Conservation (phyloP, 2,113 vertebrate genomes). For the Geococcyx californianus region DNA sequence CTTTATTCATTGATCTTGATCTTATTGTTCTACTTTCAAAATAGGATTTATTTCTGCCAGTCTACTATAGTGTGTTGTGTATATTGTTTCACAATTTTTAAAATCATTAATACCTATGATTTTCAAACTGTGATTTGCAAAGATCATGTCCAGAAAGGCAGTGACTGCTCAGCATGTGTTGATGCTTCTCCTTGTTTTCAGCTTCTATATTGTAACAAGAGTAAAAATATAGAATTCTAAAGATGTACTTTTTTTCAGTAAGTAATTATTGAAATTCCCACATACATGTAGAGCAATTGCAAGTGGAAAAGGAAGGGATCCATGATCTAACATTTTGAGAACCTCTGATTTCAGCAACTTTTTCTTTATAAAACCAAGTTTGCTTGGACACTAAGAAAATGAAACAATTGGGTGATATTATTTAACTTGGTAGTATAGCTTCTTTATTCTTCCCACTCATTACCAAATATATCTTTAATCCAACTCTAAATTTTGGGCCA, state of each 20-base stretch:
- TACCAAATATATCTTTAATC: neutral
- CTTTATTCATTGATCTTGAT: neutral
- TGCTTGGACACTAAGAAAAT: neutral
- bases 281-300: neutral
- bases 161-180: neutral
- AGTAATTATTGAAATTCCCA: neutral
- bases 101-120: neutral
- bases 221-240: neutral
- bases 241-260: neutral
- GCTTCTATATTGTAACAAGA: neutral
- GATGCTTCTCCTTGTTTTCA: neutral
- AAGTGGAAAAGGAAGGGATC: neutral
- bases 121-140: neutral
- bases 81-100: neutral
- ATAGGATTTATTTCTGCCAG: neutral
- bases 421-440: neutral
- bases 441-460: neutral
- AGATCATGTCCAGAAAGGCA: neutral
- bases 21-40: neutral
- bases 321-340: neutral
- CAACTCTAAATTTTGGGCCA: neutral
- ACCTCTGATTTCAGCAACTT: neutral
- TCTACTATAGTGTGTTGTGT: neutral
- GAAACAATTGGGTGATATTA: neutral
- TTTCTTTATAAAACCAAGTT: neutral